Base-by-base conservation (phyloP, 2,797 vertebrate genomes). In the Melopsittacus undulatus region DNA sequence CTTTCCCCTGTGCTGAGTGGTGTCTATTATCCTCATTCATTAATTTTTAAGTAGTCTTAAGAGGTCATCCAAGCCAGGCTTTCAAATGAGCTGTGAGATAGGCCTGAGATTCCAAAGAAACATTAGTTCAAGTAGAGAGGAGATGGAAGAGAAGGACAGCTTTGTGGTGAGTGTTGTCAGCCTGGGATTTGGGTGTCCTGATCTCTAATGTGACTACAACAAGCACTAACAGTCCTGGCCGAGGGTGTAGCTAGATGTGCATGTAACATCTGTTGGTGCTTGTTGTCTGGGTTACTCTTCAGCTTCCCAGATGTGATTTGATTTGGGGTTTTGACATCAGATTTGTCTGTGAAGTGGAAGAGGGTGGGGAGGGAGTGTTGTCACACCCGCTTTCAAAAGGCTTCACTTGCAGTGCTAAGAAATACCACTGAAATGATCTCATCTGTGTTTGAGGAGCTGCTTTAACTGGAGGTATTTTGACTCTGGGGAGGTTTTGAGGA, bases 201-300 rank as follows among this genome's bases (percentile, higher is more conserved):
- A n/a, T 49, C 45, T 88, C 45, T 78, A 4, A 43, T 51, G 18
- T 48, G 67, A 12, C 63, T 64, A 36, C n/a, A 57, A 24, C n/a
- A 69, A 83, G 56, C 0, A 5, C 46, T 73, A 67, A 67, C 69
- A 92, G 63, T 59, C 4, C 7, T 52, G 69, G 85, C 76, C 54
- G 54, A 52, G 83, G 46, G 43, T 76, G 77, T 73, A 86, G 66
- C 77, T 95, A 87, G 54, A 63, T 2, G 1, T 15, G 19, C 74
- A 14, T 29, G 46, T 68, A 43, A 78, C 23, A 11, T 92, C 87
- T 81, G 73, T 66, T 92, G 59, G 63, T 68, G 32, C 51, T 80
- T 90, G 85, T 94, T 94, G 86, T 85, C 88, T 73, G 67, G 90
- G 94, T 95, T 91, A 84, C 75, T 84, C 78, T 83, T 73, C 57